Evolutionary conservation across 2,113 vertebrate genomes (phyloP), one percentile per base, ranked within the genome.

Genomic region (Eublepharis macularius): DNA sequence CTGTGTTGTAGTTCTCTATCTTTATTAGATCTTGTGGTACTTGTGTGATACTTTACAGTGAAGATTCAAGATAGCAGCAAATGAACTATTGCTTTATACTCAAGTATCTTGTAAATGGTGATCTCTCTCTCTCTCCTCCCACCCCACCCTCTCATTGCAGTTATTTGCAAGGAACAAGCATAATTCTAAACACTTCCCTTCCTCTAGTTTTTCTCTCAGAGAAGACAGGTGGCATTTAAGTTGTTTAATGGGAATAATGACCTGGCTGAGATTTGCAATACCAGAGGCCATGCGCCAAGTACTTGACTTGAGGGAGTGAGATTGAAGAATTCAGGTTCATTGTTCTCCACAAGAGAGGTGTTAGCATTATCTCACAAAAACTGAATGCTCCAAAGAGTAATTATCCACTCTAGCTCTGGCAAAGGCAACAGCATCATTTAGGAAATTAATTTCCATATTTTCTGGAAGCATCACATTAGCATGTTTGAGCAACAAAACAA

Each of bases 391-490:
- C 8, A 39, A 85, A 84, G 19, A 77, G 74, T 85, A 90, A 90
- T 84, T 91, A 89, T 57, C 82, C 2, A 3, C 82, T 76, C 51
- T 82, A 85, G 32, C 12, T 72, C n/a, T 86, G 63, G 80, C 34
- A 0, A 1, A 69, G 88, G 86, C 10, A 86, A 54, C 79, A 87
- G 34, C 54, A 69, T 87, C 76, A 88, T 88, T 87, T 87, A 84
- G 77, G 65, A 92, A 90, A 94, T 89, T 68, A 87, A 68, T 87
- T 72, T 14, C 76, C 54, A 90, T 36, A 49, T 87, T 92, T 93
- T 79, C 78, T 70, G 89, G 51, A 87, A 90, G 70, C 70, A 79
- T 68, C 29, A 84, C 81, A 89, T 90, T 78, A 90, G 1, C 2
- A 13, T 80, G 49, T 87, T 88, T 88, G 81, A 92, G 74, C 84